Evolutionary conservation across 2,113 vertebrate species (phyloP), one percentile per base, ranked within the genome.

Genomic region (Smithornis capensis): DNA sequence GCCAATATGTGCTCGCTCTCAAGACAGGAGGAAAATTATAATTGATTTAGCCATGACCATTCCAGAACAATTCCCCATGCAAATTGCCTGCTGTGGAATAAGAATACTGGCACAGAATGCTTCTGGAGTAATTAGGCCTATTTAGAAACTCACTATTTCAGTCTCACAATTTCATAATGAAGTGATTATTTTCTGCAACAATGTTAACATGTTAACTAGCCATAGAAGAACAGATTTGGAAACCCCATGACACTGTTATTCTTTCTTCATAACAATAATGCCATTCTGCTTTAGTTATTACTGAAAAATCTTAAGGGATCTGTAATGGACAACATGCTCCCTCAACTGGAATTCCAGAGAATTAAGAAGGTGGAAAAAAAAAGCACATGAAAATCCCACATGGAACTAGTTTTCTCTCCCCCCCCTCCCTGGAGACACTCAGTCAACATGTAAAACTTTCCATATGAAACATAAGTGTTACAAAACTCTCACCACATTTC

Each of bases 111-210:
- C 56, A 84, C 28, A 75, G 55, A 81, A 65, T n/a, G 59, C 50
- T 87, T 87, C 53, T 13, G 12, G 83, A 86, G 24, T 85, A 82
- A 93, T 92, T 88, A 90, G 62, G 80, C 29, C 53, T 75, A 42
- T 79, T 83, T 71, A 84, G 78, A 85, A 87, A 70, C 28, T 87
- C 69, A 78, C 50, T 35, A 38, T 74, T 87, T 87, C 50, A 53
- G 70, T 84, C 68, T 77, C 77, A 65, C 28, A 21, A 12, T 77
- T 89, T 57, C 55, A 74, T 78, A 90, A 74, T 23, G 17, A 87
- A 87, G 45, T 59, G 74, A 93, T 91, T 89, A 49, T 91, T 89
- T 74, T 74, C 78, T 91, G 69, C 64, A 87, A 52, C 55, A 92
- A 75, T 49, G 33, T 68, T 84, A 85, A 70, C 73, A 53, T 49